These are phyloP conservation scores for Chydorus sphaericus DNA, from an alignment of 2,888 invertebrate genomes.

Conservation along the genomic window DNA sequence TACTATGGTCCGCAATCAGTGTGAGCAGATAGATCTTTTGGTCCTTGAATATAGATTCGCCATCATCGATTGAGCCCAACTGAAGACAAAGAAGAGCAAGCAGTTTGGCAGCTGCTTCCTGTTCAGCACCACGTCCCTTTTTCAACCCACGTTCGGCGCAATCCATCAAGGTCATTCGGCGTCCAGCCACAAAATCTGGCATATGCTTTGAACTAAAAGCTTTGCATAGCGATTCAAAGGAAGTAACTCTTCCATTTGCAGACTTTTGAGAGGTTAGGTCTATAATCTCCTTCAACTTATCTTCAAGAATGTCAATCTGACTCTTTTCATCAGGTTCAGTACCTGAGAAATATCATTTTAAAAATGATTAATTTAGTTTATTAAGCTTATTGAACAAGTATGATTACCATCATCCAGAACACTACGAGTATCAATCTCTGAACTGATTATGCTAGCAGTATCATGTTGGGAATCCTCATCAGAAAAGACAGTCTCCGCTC, in stretches of 20 bases:
- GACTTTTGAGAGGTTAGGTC: constrained; percentile 82
- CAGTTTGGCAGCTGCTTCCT: constrained; percentile 62
- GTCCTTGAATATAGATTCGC: constrained; percentile 52
- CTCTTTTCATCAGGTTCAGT: constrained; percentile 40
- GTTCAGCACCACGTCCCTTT: constrained; percentile 69
- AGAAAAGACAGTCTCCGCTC: constrained; percentile 5
- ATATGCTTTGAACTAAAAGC: constrained; percentile 63
- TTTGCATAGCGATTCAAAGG: constrained; percentile 52
- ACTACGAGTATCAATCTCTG: constrained; percentile 58
- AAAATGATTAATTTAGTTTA: not conserved
- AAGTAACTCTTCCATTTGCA: constrained; percentile 59
- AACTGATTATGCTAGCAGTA: constrained; percentile 66
- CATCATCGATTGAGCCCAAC: constrained; percentile 39
- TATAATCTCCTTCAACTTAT: constrained; percentile 69
- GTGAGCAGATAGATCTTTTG: constrained; percentile 56
- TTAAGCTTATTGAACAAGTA: constrained; percentile 16
- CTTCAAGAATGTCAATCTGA: constrained; percentile 63
- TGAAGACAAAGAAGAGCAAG: constrained; percentile 70
- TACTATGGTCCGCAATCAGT: constrained; percentile 57
- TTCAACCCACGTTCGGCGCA: constrained; percentile 64
- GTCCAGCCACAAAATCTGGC: constrained; percentile 55
- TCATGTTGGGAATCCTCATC: constrained; percentile 62
- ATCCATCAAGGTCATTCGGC: constrained; percentile 61
- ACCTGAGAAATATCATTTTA: constrained; percentile 17
- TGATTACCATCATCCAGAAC: constrained; percentile 37